A percentile compares a stretch with the other conserved stretches of the same genome.
These are phyloP conservation scores for Sweltsa coloradensis DNA, from an alignment of 1,140 invertebrate species.

Conservation along the genomic window DNA sequence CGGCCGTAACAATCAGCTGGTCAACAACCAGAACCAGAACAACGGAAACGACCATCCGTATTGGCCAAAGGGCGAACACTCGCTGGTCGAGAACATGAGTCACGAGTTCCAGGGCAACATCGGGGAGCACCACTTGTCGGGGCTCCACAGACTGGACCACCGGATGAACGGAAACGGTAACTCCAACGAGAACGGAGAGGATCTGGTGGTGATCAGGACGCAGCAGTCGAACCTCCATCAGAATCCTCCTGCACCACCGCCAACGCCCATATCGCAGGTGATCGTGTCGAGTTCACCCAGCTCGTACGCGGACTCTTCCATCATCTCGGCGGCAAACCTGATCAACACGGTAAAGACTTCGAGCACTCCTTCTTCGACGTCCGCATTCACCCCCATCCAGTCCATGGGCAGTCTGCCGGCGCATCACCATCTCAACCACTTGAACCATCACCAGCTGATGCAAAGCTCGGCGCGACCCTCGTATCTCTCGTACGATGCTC, in stretches of 20 bases:
- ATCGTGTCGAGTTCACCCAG: conserved; percentile 10
- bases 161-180: conserved; percentile 28
- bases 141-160: conserved; percentile 13
- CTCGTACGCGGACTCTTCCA: conserved; percentile 24
- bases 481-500: conserved; percentile 84
- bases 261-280: conserved; percentile 21
- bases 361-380: conserved; percentile 47
- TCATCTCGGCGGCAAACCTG: conserved; percentile 19
- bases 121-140: conserved; percentile 16
- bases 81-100: conserved; percentile 25
- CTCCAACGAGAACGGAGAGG: conserved; percentile 23
- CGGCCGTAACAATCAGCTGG: conserved; percentile 36
- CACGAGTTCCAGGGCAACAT: conserved; percentile 28
- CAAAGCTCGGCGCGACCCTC: conserved; percentile 41
- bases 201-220: conserved; percentile 17
- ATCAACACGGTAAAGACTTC: conserved; percentile 24
- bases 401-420: conserved; percentile 40
- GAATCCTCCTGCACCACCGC: conserved; percentile 27
- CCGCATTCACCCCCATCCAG: conserved; percentile 83
- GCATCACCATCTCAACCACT: conserved; percentile 45
- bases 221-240: conserved; percentile 23
- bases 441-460: conserved; percentile 42
- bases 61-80: conserved; percentile 32
- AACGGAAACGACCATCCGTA: conserved; percentile 39
- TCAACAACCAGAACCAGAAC: conserved; percentile 30